Evolutionary conservation across 2,113 vertebrate species (phyloP).

Genomic region (Abramis brama): DNA sequence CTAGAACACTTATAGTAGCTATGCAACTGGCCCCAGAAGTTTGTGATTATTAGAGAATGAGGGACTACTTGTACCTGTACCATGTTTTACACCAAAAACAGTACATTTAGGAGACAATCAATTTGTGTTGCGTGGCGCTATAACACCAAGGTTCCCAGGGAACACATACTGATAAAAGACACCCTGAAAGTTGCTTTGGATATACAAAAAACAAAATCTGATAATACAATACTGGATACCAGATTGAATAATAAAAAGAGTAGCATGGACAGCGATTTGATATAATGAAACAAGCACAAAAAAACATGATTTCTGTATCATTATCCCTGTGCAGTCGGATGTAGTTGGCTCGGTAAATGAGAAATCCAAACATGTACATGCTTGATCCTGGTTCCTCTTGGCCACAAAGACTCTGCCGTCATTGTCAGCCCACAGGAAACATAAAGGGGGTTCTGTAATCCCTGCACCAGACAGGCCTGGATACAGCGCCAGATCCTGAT

Average conservation of each 20-base stretch:
- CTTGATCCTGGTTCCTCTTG: constrained; percentile 36
- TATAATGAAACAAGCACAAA: constrained; percentile 21
- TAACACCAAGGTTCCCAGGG: neutral
- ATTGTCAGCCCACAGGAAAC: constrained; percentile 55
- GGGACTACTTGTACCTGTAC: neutral
- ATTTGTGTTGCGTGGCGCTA: neutral
- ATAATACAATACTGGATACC: neutral
- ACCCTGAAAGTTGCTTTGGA: neutral
- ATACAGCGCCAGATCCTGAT: constrained; percentile 63
- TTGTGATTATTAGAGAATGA: neutral
- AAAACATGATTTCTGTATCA: neutral
- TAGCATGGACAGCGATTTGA: neutral
- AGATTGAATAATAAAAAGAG: neutral
- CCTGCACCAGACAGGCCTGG: constrained; percentile 54
- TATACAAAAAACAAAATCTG: neutral
- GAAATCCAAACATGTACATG: constrained; percentile 31
- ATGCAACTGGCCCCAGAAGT: neutral
- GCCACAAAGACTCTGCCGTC: constrained; percentile 41
- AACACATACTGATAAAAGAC: constrained; percentile 1
- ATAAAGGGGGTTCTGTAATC: constrained; percentile 63
- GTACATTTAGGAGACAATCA: neutral
- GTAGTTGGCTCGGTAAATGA: neutral
- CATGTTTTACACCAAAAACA: neutral
- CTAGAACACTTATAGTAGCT: too few relatives aligned
- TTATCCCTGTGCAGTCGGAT: constrained; percentile 12